Conservation (phyloP, 2,888 invertebrate genomes). For the Neocrepidodera transversa region DNA sequence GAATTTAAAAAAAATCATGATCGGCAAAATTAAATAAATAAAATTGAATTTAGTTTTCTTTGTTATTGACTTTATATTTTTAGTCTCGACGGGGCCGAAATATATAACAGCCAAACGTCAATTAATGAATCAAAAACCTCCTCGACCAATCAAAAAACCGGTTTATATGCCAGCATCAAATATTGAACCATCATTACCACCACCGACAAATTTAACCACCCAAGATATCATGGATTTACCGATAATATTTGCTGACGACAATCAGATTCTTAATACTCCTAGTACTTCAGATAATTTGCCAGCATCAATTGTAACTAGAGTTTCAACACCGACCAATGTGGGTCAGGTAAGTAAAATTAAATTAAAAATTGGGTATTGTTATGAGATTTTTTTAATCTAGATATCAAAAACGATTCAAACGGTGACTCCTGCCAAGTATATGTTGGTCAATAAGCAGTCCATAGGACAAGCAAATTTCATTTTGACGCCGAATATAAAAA, state of each 20-base stretch:
- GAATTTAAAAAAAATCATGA: too few relatives aligned
- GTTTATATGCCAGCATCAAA: constrained; percentile 27
- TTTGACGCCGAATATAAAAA: constrained; percentile 19
- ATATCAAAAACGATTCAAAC: constrained; percentile 10
- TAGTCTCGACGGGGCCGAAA: constrained; percentile 43
- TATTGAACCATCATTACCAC: constrained; percentile 47
- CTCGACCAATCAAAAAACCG: constrained; percentile 38
- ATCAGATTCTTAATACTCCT: constrained; percentile 52
- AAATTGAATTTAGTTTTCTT: too few relatives aligned
- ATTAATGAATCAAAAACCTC: constrained; percentile 49
- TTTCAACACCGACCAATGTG: neutral
- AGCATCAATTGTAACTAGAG: neutral
- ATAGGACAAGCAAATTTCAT: constrained; percentile 23
- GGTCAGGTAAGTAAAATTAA: neutral
- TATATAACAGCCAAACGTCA: constrained; percentile 57
- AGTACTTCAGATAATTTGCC: neutral
- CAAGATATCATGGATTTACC: constrained; percentile 71
- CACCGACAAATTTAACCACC: constrained; percentile 61
- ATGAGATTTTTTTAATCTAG: constrained; percentile 4
- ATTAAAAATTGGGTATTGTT: too few relatives aligned
- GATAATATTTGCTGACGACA: constrained; percentile 71
- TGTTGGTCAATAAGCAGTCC: constrained; percentile 33
- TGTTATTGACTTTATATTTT: too few relatives aligned
- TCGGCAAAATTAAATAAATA: too few relatives aligned
- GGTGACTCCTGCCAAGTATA: constrained; percentile 24